Conservation (phyloP, 2,113 vertebrate species). For the Gobio gobio region DNA sequence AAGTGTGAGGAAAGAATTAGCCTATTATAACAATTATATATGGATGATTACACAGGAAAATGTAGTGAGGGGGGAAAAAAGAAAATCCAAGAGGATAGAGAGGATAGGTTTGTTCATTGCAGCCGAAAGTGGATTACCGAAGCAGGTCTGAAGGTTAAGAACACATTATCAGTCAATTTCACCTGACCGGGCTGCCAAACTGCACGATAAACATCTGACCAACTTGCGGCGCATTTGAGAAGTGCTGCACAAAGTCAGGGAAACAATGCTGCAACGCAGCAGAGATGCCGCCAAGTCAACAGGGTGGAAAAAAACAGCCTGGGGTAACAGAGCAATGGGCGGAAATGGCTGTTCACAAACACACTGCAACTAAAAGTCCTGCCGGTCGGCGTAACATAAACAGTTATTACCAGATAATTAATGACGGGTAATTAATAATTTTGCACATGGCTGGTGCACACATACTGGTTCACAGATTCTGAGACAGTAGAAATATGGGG, state of each 20-base stretch:
- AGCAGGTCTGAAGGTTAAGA: conserved; percentile 72
- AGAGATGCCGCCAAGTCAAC: not conserved
- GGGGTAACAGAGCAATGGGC: not conserved
- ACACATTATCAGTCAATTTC: conserved; percentile 71
- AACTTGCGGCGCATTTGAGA: conserved; percentile 20
- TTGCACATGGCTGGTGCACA: not conserved
- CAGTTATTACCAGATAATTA: not conserved
- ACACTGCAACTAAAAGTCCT: not conserved
- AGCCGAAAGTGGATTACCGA: conserved; percentile 68
- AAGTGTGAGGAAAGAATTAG: conserved; percentile 46
- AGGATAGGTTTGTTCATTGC: conserved; percentile 25
- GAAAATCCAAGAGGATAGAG: conserved; percentile 39
- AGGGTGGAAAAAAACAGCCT: conserved; percentile 5
- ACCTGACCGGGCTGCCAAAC: conserved; percentile 61
- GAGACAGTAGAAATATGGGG: not conserved
- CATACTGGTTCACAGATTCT: not conserved
- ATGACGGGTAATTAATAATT: not conserved
- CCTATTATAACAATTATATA: conserved; percentile 47
- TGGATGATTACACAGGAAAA: conserved; percentile 43
- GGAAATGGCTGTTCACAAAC: not conserved
- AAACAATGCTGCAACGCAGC: not conserved
- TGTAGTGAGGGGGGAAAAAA: conserved; percentile 12
- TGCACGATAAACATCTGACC: conserved; percentile 56
- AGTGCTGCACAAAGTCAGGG: not conserved
- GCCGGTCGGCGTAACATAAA: not conserved